Evolutionary conservation across 2,888 invertebrate genomes (phyloP).

Genomic region (Autographa gamma): DNA sequence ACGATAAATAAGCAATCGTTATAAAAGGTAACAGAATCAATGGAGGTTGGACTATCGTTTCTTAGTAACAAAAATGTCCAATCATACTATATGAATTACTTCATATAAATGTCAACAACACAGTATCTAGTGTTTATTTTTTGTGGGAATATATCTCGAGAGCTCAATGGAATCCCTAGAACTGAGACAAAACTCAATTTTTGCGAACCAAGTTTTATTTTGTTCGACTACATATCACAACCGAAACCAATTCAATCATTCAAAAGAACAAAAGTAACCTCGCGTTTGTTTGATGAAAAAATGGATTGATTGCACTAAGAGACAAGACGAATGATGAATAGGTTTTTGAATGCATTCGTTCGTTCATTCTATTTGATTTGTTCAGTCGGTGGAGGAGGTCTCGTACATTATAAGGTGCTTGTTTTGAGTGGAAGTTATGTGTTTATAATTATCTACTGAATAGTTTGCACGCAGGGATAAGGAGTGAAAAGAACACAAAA

Average conservation of each 20-base stretch:
- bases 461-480: no score
- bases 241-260: conserved; percentile 47
- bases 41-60: no score
- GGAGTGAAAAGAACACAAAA: no score
- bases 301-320: conserved; percentile 21
- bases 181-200: conserved; percentile 39
- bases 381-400: neutral
- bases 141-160: neutral
- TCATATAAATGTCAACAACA: neutral
- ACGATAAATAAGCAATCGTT: no score
- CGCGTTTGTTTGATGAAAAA: conserved; percentile 21
- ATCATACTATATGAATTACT: neutral
- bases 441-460: no score
- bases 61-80: no score
- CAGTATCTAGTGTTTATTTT: neutral
- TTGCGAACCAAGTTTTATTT: conserved; percentile 29
- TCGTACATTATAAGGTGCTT: neutral
- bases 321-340: conserved; percentile 5
- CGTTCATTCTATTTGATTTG: neutral
- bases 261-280: conserved; percentile 26
- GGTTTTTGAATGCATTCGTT: neutral
- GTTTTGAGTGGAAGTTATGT: no score
- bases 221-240: conserved; percentile 26
- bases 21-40: no score
- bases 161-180: conserved; percentile 17